phyloP scores from a whole-genome alignment of 2,888 invertebrate species.

The Dinocampus coccinellae region DNA sequence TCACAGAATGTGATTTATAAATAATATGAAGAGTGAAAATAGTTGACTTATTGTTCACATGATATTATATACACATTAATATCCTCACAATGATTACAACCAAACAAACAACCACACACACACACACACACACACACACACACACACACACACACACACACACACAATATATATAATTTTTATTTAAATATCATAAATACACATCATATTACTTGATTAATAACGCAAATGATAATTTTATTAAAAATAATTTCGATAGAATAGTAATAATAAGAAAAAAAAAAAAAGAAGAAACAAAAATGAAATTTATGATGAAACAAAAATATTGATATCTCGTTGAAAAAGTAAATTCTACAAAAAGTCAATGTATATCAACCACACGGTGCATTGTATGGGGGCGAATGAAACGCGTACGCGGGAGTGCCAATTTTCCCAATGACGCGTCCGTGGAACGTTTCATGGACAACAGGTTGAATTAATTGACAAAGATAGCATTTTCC shows the following conservation, averaged over 20 bases:
- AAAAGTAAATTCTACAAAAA: constrained; percentile 13
- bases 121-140: no score
- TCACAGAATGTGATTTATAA: no score
- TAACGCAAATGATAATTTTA: no score
- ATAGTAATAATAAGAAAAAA: neutral
- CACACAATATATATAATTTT: no score
- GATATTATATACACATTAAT: no score
- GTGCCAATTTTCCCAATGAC: constrained; percentile 58
- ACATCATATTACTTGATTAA: no score
- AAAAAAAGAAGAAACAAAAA: neutral
- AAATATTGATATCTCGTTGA: neutral
- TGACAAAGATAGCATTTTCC: constrained; percentile 68
- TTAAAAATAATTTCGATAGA: no score
- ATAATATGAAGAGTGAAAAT: neutral
- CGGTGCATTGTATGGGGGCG: neutral
- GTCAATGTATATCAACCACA: constrained; percentile 15
- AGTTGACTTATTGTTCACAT: neutral
- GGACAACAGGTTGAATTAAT: constrained; percentile 68
- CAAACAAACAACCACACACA: no score
- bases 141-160: no score
- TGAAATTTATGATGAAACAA: neutral
- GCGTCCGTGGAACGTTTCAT: constrained; percentile 38
- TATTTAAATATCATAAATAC: no score
- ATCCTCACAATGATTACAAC: no score
- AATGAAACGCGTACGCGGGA: constrained; percentile 37